Evolutionary conservation across 2,797 vertebrate genomes (phyloP), one percentile per base, ranked within the genome.

Genomic region (Balearica regulorum): DNA sequence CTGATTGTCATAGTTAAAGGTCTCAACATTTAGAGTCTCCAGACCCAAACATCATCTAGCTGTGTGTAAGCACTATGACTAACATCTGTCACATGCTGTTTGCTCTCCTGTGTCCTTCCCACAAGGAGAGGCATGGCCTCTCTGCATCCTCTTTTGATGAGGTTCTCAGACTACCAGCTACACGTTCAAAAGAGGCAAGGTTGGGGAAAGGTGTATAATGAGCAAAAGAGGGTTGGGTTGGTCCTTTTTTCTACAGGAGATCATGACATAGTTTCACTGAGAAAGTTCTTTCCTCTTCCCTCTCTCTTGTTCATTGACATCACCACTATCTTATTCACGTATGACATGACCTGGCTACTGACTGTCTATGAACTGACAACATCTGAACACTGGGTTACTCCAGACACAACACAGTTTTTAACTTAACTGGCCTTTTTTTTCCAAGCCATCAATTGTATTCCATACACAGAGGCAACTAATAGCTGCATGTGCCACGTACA

Each of bases 51-150:
- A 3, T 7, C 37, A 13, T 16, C 46, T 35, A 49, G 5, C 24
- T 3, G 2, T 24, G 53, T 58, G 54, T 65, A 28, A 79, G 89
- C 75, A 9, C 55, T 41, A 0, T 10, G 46, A 17, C 37, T 18
- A 2, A 55, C 2, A 0, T 18, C n/a, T 37, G 20, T 25, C 64
- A 20, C 4, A 0, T 16, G 41, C 64, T 35, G 12, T 48, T 70
- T 44, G 10, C 54, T 65, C 37, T 69, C 3, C 37, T 9, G 0
- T 37, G 55, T 41, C 71, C 53, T 83, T 78, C 77, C 46, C 70
- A 22, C 8, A 6, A 37, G 70, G 51, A 70, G 55, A 62, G 12
- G 4, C 35, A 21, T 8, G 26, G 48, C 20, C 1, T 2, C 39
- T 66, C 39, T 37, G 8, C 31, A 58, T 53, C 77, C 26, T 62